Conservation (phyloP, 2,888 invertebrate genomes). For the Cheilosia variabilis region DNA sequence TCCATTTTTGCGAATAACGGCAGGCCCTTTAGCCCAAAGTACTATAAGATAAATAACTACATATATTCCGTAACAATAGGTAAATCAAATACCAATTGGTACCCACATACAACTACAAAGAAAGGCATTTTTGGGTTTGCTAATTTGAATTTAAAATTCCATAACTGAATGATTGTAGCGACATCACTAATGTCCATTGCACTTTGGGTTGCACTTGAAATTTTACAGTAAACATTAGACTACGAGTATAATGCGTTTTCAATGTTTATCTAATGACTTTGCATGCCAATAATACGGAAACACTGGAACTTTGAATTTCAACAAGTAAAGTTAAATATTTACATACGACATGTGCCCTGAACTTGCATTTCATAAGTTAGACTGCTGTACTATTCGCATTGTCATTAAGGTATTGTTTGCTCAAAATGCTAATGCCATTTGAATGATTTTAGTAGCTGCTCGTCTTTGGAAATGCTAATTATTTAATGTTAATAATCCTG, state of each 20-base stretch:
- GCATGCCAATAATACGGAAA: slow-evolving; percentile 35
- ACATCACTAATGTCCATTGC: slow-evolving; percentile 15
- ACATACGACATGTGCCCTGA: not conserved
- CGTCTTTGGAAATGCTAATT: no score
- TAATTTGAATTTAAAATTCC: not conserved
- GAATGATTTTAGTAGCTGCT: not conserved
- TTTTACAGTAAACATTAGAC: slow-evolving; percentile 23
- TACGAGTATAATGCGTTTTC: slow-evolving; percentile 11
- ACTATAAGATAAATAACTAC: no score
- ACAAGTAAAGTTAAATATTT: slow-evolving; percentile 18
- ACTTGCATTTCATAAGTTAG: not conserved
- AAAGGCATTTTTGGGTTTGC: not conserved
- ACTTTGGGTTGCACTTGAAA: slow-evolving; percentile 27
- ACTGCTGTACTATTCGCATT: no score
- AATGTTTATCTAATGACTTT: slow-evolving; percentile 31
- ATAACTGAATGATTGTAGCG: slow-evolving; percentile 21
- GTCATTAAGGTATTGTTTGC: not conserved
- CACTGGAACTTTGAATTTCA: slow-evolving; percentile 16
- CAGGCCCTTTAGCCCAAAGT: no score
- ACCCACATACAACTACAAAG: no score
- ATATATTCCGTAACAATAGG: no score
- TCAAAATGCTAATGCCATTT: not conserved
- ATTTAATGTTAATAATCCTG: no score
- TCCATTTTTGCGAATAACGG: not conserved
- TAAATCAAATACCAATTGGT: no score